Percentiles rank a stretch among this genome's conserved stretches.
Conservation (phyloP, 2,113 vertebrate species). For the Oryzias celebensis region DNA sequence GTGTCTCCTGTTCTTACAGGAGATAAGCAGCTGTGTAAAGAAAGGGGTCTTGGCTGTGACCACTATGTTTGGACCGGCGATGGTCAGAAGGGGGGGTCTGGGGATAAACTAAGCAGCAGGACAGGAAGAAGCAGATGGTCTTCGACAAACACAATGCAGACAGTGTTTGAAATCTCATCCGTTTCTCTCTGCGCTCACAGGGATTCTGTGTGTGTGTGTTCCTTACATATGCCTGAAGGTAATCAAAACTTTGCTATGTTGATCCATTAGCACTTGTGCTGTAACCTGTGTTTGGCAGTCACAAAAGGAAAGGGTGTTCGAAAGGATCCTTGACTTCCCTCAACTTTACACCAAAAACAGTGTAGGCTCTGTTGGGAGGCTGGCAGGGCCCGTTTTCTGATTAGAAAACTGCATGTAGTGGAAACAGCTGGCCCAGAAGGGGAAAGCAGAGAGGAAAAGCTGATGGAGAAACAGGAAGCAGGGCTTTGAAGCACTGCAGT, state of each 20-base stretch:
- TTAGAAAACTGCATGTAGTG: slow-evolving; percentile 61
- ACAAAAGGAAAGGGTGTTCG: slow-evolving; percentile 21
- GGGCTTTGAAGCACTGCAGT: slow-evolving; percentile 7
- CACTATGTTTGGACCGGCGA: slow-evolving; percentile 47
- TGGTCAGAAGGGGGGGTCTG: slow-evolving; percentile 39
- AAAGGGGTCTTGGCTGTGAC: slow-evolving; percentile 44
- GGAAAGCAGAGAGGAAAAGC: slow-evolving; percentile 49
- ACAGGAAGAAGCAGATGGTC: slow-evolving; percentile 75
- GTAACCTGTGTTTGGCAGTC: slow-evolving; percentile 34
- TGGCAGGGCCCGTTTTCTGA: slow-evolving; percentile 45
- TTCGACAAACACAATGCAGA: slow-evolving; percentile 58
- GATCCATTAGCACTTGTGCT: slow-evolving; percentile 38
- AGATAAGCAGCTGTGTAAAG: slow-evolving; percentile 55
- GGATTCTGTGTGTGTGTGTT: not conserved
- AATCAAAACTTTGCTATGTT: slow-evolving; percentile 60
- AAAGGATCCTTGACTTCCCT: slow-evolving; percentile 27
- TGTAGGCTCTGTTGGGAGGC: slow-evolving; percentile 31
- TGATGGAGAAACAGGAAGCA: slow-evolving; percentile 64
- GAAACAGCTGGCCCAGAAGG: slow-evolving; percentile 67
- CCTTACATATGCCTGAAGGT: slow-evolving; percentile 6
- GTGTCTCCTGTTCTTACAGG: slow-evolving; percentile 34
- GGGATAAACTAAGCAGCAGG: slow-evolving; percentile 50
- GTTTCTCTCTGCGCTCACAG: slow-evolving; percentile 31
- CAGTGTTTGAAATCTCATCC: slow-evolving; percentile 65
- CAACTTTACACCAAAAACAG: slow-evolving; percentile 50